Evolutionary conservation across 1,140 invertebrate species (phyloP).

Genomic region (Euschistus heros): DNA sequence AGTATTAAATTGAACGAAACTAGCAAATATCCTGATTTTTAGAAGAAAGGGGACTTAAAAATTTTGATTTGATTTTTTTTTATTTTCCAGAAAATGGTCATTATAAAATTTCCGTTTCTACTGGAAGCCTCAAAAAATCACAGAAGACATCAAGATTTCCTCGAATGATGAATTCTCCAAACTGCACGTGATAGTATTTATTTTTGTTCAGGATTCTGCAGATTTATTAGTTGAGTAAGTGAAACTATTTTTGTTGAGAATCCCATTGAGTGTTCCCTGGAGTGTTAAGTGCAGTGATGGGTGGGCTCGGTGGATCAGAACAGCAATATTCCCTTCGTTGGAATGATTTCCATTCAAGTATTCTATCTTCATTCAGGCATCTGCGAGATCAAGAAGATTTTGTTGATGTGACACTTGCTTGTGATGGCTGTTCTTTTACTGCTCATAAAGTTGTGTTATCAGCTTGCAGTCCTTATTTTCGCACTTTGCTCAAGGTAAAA

Average conservation of each 20-base stretch:
- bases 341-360: constrained; percentile 86
- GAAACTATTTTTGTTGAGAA: constrained; percentile 2
- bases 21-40: too few species aligned
- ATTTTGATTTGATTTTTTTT: too few species aligned
- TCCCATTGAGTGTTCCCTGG: neutral
- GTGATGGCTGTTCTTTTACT: constrained; percentile 75
- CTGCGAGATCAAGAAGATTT: constrained; percentile 76
- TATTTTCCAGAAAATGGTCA: too few species aligned
- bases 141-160: neutral
- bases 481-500: constrained; percentile 65
- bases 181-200: constrained; percentile 1
- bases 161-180: neutral
- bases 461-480: constrained; percentile 85
- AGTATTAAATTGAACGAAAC: too few species aligned
- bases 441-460: constrained; percentile 82
- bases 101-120: too few species aligned
- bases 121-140: constrained; percentile 1
- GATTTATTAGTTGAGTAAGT: neutral
- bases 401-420: constrained; percentile 84
- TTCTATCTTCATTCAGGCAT: constrained; percentile 75
- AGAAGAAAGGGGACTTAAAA: too few species aligned
- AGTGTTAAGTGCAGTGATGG: constrained; percentile 32
- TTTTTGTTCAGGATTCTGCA: neutral
- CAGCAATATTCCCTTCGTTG: constrained; percentile 86
- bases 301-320: constrained; percentile 49